A percentile compares a stretch with the other conserved stretches of the same genome.
phyloP scores from a whole-genome alignment of 2,888 invertebrate species.

The Rhingia campestris region DNA sequence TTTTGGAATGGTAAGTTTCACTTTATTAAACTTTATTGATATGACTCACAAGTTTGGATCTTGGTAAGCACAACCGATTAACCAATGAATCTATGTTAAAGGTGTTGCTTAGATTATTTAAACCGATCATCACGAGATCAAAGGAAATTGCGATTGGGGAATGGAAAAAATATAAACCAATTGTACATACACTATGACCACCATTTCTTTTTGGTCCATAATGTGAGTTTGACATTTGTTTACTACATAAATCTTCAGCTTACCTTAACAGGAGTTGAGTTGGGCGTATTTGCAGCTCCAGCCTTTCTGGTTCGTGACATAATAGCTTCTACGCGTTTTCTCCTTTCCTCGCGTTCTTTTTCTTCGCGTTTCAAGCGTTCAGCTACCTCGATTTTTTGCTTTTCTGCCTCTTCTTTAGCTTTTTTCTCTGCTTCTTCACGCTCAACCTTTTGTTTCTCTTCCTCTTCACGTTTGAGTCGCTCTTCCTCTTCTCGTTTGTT shows the following conservation, averaged over 20 bases:
- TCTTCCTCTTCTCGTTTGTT: slow-evolving; percentile 91
- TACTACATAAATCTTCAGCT: background rate
- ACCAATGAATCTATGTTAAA: too few relatives aligned
- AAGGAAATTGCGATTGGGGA: too few relatives aligned
- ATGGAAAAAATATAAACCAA: too few relatives aligned
- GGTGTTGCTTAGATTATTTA: too few relatives aligned
- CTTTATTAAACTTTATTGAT: too few relatives aligned
- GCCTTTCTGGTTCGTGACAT: slow-evolving; percentile 92
- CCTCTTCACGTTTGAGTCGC: slow-evolving; percentile 87
- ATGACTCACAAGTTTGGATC: too few relatives aligned
- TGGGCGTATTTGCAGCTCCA: slow-evolving; percentile 77
- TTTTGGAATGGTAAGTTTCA: too few relatives aligned
- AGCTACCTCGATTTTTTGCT: slow-evolving; percentile 91
- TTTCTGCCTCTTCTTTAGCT: slow-evolving; percentile 93
- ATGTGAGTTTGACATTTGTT: too few relatives aligned
- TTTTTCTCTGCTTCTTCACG: slow-evolving; percentile 91
- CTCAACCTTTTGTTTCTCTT: slow-evolving; percentile 86
- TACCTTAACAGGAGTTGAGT: slow-evolving; percentile 81
- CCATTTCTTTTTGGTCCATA: too few relatives aligned
- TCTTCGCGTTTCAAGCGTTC: slow-evolving; percentile 93
- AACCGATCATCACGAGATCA: too few relatives aligned
- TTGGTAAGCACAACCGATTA: too few relatives aligned
- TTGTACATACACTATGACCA: too few relatives aligned
- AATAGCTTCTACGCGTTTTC: slow-evolving; percentile 95
- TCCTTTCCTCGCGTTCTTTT: slow-evolving; percentile 92